These are phyloP conservation scores for Bradypodion pumilum DNA, from an alignment of 2,797 vertebrate species.

Conservation along the genomic window DNA sequence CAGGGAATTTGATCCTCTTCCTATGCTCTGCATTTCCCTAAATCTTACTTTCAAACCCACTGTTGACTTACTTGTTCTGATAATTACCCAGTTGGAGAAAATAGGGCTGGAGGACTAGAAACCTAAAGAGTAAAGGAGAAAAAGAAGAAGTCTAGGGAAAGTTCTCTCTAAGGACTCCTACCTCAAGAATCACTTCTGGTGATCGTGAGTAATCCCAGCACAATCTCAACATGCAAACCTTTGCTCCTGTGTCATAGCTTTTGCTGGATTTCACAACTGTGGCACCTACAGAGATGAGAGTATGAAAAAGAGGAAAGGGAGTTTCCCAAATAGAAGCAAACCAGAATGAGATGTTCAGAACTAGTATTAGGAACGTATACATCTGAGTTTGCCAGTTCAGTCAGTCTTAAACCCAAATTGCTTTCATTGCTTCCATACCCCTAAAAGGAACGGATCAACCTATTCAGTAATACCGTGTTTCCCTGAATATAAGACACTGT, in stretches of 20 bases:
- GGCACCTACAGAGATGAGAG: slow-evolving; percentile 15
- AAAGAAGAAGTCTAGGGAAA: background rate
- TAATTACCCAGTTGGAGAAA: background rate
- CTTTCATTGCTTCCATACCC: background rate
- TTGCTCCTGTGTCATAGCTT: background rate
- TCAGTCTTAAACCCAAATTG: background rate
- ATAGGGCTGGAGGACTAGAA: background rate
- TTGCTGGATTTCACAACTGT: slow-evolving; percentile 13
- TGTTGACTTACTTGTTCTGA: background rate
- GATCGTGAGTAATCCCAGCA: background rate
- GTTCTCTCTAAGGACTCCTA: background rate
- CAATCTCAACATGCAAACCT: background rate
- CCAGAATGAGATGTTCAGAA: background rate
- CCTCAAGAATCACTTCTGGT: slow-evolving; percentile 25
- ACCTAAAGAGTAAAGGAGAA: background rate
- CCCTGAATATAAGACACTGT: no score
- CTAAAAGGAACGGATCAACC: background rate
- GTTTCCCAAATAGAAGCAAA: background rate
- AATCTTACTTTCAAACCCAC: no score
- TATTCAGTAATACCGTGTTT: background rate
- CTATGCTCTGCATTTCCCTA: background rate
- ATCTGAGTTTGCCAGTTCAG: background rate
- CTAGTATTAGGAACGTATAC: background rate
- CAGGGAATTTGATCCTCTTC: no score
- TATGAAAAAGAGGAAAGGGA: background rate